A percentile compares a stretch with the other conserved stretches of the same genome.
Conservation (phyloP, 2,113 vertebrate genomes). For the Hassar affinis region DNA sequence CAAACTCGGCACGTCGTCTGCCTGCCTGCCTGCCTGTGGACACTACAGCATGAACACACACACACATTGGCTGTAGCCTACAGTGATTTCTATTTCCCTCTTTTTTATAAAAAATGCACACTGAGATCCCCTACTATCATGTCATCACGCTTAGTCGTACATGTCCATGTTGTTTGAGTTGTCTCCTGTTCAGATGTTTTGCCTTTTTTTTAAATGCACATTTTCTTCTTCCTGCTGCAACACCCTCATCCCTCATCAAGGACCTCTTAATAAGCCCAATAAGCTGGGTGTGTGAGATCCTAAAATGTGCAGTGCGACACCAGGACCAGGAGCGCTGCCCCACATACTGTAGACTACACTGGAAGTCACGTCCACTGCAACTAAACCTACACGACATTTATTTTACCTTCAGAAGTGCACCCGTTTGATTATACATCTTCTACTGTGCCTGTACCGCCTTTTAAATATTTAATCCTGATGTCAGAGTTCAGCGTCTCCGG, state of each 20-base stretch:
- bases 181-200: neutral
- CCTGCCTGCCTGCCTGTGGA: conserved; percentile 8
- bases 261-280: neutral
- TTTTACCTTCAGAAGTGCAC: neutral
- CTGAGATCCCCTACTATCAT: neutral
- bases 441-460: neutral
- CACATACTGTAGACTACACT: neutral
- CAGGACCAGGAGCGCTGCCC: neutral
- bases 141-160: neutral
- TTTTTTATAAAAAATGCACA: neutral
- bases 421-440: neutral
- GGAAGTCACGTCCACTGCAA: neutral
- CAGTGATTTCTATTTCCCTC: neutral
- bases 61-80: neutral
- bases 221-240: neutral
- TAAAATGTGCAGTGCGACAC: conserved; percentile 30
- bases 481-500: neutral
- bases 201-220: neutral
- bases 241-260: neutral
- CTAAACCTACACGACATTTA: neutral
- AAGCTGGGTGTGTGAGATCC: neutral
- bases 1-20: conserved; percentile 15
- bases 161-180: conserved; percentile 19
- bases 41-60: neutral
- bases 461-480: neutral